Percentiles rank a stretch among this genome's conserved stretches.
phyloP scores from a whole-genome alignment of 1,140 invertebrate genomes.

The Homalodisca vitripennis region DNA sequence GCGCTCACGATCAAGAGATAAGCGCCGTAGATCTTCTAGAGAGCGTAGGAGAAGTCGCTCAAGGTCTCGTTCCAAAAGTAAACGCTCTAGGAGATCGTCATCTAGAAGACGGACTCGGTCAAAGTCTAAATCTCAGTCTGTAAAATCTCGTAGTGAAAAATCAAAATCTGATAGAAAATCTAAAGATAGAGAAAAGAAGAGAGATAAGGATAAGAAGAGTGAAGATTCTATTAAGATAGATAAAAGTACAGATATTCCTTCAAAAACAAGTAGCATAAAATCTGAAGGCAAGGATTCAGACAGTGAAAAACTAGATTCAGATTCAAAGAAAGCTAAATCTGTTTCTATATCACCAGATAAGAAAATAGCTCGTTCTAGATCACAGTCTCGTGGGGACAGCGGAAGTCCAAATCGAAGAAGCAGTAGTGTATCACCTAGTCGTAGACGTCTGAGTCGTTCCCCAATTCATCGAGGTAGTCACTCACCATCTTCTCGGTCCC shows the following conservation, averaged over 20 bases:
- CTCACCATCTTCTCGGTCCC: constrained; percentile 29
- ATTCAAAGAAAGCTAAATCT: constrained; percentile 12
- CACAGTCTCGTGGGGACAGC: constrained; percentile 31
- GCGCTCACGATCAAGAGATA: constrained; percentile 56
- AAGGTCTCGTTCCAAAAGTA: constrained; percentile 45
- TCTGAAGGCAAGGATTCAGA: constrained; percentile 44
- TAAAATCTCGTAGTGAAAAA: constrained; percentile 47
- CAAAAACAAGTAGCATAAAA: constrained; percentile 41
- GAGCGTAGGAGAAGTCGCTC: constrained; percentile 51
- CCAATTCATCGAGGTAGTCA: constrained; percentile 8
- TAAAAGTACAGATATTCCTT: constrained; percentile 25
- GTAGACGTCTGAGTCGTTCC: constrained; percentile 17
- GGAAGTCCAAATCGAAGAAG: constrained; percentile 27
- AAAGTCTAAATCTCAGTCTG: constrained; percentile 48
- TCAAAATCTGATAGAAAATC: constrained; percentile 51
- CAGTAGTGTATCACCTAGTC: constrained; percentile 21
- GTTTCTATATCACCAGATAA: constrained; percentile 22
- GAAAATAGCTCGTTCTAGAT: constrained; percentile 26
- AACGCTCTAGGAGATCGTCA: constrained; percentile 44
- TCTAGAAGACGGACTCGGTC: constrained; percentile 43
- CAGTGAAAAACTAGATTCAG: constrained; percentile 40
- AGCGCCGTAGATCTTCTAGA: constrained; percentile 59
- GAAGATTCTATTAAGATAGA: constrained; percentile 48
- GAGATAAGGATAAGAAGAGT: constrained; percentile 44
- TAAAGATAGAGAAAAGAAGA: constrained; percentile 39